Evolutionary conservation across 1,140 invertebrate species (phyloP).

Genomic region (Episyrphus balteatus): DNA sequence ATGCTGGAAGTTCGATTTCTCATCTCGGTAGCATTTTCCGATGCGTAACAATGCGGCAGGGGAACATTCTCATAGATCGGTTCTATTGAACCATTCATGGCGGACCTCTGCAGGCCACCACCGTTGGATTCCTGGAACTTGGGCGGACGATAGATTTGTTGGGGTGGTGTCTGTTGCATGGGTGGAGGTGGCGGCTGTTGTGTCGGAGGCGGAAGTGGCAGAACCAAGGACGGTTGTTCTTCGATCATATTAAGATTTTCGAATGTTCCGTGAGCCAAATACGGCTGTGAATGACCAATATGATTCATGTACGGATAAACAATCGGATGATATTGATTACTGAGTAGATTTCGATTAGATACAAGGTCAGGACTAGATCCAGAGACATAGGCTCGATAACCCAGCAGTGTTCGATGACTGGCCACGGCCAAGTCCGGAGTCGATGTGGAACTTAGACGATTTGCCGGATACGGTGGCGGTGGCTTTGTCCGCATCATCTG

Average conservation of each 20-base stretch:
- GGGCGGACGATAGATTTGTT: slow-evolving; percentile 2
- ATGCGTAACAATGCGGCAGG: slow-evolving; percentile 42
- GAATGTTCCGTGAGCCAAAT: slow-evolving; percentile 53
- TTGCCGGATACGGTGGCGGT: slow-evolving; percentile 69
- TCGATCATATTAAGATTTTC: slow-evolving; percentile 48
- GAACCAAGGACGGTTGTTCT: slow-evolving; percentile 39
- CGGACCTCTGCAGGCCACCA: slow-evolving; percentile 17
- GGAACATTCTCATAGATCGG: slow-evolving; percentile 73
- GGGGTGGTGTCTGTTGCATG: neutral
- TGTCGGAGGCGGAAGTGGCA: slow-evolving; percentile 27
- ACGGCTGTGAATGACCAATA: slow-evolving; percentile 40
- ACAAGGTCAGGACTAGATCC: slow-evolving; percentile 68
- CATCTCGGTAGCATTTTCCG: slow-evolving; percentile 22
- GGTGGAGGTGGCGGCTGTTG: slow-evolving; percentile 19
- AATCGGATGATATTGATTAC: slow-evolving; percentile 38
- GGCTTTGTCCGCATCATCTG: slow-evolving; percentile 64
- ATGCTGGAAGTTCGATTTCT: slow-evolving; percentile 52
- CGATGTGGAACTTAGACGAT: slow-evolving; percentile 59
- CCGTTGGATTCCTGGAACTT: slow-evolving; percentile 6
- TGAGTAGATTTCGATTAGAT: slow-evolving; percentile 49
- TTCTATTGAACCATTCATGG: slow-evolving; percentile 40
- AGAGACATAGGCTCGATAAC: slow-evolving; percentile 50
- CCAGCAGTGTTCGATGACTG: slow-evolving; percentile 39
- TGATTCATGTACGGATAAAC: slow-evolving; percentile 31
- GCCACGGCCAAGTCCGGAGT: slow-evolving; percentile 69